Evolutionary conservation across 2,797 vertebrate genomes (phyloP), one percentile per base, ranked within the genome.

Genomic region (Anniella stebbinsi): DNA sequence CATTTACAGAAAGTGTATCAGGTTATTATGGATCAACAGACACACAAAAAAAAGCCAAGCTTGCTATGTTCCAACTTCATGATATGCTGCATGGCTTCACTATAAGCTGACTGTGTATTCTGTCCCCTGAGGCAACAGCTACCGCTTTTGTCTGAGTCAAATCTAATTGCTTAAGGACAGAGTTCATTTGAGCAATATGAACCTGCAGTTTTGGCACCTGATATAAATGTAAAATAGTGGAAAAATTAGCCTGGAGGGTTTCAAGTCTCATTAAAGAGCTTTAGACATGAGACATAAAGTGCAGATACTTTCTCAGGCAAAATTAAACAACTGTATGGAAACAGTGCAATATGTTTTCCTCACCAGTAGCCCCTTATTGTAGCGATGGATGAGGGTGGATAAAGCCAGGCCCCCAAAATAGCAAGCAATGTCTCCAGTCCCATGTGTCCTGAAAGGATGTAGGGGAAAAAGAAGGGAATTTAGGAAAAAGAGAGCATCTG

Each of bases 151-250:
- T 60, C 51, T 72, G 51, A 21, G 18, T 4, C 3, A 70, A 69
- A 84, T 80, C 75, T 89, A 89, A 80, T 72, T 80, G 76, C 63
- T 89, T 60, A 80, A 80, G 36, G 48, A 51, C 75, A 84, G 33
- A 84, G 72, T 67, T 89, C 81, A 67, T 84, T 33, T 66, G 72
- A 76, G 60, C 84, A 89, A 77, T 77, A 84, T 38, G 88, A 84
- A n/a, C 38, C 57, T 38, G 81, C 33, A 36, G 4, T 83, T 89
- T 76, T 77, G 57, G 33, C n/a, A 69, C 33, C 41, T 54, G 57
- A 84, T 84, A 76, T 41, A 76, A 75, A 36, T 63, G 67, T 41
- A 86, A 89, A 51, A 72, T 86, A 86, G 33, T 70, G 38, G 51
- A 41, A 85, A 89, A 33, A 48, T 41, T 80, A 45, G 30, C 67